Percentiles rank a stretch among this genome's conserved stretches.
These are phyloP conservation scores for Phataginus tetradactyla DNA, from an alignment of 2,797 vertebrate genomes.

Conservation along the genomic window DNA sequence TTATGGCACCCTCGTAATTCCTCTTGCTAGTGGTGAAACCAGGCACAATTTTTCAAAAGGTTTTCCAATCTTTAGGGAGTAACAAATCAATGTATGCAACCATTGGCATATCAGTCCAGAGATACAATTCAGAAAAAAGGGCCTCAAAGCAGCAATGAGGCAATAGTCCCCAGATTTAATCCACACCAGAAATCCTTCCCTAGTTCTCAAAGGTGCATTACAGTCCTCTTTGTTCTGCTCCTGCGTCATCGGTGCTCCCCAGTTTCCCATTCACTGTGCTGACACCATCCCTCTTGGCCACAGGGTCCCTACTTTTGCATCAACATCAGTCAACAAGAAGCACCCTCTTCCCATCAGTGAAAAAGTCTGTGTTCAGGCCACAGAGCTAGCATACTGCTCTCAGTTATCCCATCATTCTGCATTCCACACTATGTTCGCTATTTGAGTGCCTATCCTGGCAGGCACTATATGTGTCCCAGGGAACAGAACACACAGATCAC, in stretches of 20 bases:
- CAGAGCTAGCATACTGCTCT: background rate
- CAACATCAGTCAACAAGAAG: background rate
- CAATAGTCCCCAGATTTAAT: background rate
- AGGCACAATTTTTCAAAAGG: background rate
- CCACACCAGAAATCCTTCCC: background rate
- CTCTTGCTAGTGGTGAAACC: background rate
- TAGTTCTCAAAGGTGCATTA: background rate
- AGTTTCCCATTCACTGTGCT: background rate
- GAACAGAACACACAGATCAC: background rate
- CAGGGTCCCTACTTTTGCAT: background rate
- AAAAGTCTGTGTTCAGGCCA: background rate
- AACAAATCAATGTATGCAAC: background rate
- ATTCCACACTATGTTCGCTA: too few species aligned
- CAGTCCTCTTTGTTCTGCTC: background rate
- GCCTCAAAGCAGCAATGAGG: background rate
- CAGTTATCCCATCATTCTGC: background rate
- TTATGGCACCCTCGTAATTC: background rate
- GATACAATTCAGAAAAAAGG: background rate
- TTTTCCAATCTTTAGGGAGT: background rate
- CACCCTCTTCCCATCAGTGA: background rate
- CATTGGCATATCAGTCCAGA: background rate
- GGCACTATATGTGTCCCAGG: background rate
- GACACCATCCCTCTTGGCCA: background rate
- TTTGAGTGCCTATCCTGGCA: background rate
- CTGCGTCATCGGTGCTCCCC: background rate